Conservation (phyloP, 2,113 vertebrate genomes). For the Arothron firmamentum region DNA sequence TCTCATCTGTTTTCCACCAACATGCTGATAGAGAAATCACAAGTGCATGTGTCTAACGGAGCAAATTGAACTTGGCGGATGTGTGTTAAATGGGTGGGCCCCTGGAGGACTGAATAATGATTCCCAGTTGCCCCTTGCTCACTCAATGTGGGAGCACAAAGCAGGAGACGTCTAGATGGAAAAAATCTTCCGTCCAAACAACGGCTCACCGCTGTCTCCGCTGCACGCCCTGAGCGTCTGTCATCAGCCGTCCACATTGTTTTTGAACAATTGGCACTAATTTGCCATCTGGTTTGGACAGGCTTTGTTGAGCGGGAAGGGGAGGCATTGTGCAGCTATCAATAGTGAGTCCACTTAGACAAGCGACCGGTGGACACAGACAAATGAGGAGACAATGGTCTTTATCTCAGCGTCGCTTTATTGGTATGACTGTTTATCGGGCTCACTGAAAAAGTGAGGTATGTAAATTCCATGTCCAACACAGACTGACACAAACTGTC, state of each 20-base stretch:
- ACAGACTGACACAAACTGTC: neutral
- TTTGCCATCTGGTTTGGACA: slow-evolving; percentile 76
- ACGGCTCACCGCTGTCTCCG: slow-evolving; percentile 39
- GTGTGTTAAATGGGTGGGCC: slow-evolving; percentile 50
- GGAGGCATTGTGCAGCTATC: slow-evolving; percentile 67
- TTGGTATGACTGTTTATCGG: slow-evolving; percentile 34
- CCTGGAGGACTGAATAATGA: slow-evolving; percentile 52
- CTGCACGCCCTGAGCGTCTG: slow-evolving; percentile 49
- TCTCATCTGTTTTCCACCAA: slow-evolving; percentile 60
- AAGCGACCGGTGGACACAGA: slow-evolving; percentile 60
- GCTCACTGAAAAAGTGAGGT: slow-evolving; percentile 3
- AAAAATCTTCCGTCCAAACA: slow-evolving; percentile 62
- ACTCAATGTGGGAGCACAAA: slow-evolving; percentile 30
- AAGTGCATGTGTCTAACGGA: slow-evolving; percentile 29
- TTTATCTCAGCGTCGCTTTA: slow-evolving; percentile 52
- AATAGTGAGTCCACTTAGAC: slow-evolving; percentile 67
- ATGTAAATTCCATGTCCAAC: slow-evolving; percentile 13
- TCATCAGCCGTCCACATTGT: slow-evolving; percentile 71
- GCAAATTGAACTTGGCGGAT: slow-evolving; percentile 52
- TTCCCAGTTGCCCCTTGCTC: slow-evolving; percentile 41
- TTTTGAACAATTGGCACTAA: slow-evolving; percentile 76
- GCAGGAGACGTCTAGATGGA: slow-evolving; percentile 43
- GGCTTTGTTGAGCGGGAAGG: slow-evolving; percentile 57
- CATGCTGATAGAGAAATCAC: slow-evolving; percentile 49
- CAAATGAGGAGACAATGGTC: slow-evolving; percentile 59